Conservation (phyloP, 2,113 vertebrate genomes). For the Prolemur simus region DNA sequence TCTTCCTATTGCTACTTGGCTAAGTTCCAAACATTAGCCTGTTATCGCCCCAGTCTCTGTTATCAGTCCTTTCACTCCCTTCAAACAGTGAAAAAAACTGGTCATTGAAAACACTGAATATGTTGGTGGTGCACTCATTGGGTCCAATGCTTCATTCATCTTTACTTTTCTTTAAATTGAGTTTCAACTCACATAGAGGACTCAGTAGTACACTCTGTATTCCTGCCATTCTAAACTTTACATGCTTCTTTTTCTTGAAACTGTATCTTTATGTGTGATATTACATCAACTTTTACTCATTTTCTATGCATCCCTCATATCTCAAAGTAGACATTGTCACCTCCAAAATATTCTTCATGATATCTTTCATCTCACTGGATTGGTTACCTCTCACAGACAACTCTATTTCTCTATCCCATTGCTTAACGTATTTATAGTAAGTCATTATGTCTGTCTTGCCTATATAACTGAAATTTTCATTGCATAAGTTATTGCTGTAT, state of each 20-base stretch:
- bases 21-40: background rate
- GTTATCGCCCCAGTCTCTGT: background rate
- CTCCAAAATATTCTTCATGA: background rate
- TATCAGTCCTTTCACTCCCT: conserved; percentile 53
- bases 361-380: background rate
- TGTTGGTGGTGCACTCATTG: conserved; percentile 59
- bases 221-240: background rate
- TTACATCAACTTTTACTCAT: background rate
- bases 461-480: background rate
- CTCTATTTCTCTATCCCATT: background rate
- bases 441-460: background rate
- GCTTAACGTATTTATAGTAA: background rate
- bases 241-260: conserved; percentile 11
- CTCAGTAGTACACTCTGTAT: background rate
- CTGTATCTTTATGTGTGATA: background rate
- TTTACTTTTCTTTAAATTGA: conserved; percentile 72
- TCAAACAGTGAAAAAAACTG: conserved; percentile 76
- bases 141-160: conserved; percentile 71
- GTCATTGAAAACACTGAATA: conserved; percentile 77
- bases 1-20: background rate
- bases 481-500: background rate
- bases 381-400: background rate
- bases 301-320: background rate
- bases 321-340: background rate
- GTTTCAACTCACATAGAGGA: conserved; percentile 65